These are phyloP conservation scores for Lepidurus arcticus DNA, from an alignment of 1,140 invertebrate genomes.

Conservation along the genomic window DNA sequence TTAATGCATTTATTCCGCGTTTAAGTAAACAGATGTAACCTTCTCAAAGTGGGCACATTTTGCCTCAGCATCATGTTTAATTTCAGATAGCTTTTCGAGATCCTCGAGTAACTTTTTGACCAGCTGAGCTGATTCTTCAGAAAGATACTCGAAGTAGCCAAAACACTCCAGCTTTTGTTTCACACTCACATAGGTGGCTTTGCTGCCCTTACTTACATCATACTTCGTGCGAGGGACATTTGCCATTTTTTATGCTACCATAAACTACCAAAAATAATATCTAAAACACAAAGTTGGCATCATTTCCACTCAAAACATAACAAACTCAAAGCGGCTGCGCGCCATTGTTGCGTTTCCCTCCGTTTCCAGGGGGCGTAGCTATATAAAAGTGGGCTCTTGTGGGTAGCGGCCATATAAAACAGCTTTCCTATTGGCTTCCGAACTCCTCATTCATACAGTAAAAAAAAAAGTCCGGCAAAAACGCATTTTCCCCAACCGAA, in stretches of 20 bases:
- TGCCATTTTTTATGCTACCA: not conserved
- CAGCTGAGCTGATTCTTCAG: constrained; percentile 29
- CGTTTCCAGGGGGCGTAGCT: not conserved
- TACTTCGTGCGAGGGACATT: not conserved
- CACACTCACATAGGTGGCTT: constrained; percentile 19
- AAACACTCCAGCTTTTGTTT: constrained; percentile 28
- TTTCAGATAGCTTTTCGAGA: not conserved
- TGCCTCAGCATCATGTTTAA: not conserved
- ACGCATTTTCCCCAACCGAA: too few species aligned
- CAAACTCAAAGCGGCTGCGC: constrained; percentile 14
- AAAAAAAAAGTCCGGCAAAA: too few species aligned
- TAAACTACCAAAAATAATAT: not conserved
- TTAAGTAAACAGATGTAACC: not conserved
- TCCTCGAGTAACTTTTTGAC: constrained; percentile 29
- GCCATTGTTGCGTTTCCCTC: not conserved
- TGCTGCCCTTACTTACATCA: not conserved
- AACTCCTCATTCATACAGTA: not conserved
- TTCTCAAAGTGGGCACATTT: not conserved
- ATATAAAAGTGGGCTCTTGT: too few species aligned
- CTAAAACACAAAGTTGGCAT: not conserved
- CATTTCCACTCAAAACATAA: not conserved
- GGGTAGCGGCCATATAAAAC: not conserved
- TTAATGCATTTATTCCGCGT: not conserved
- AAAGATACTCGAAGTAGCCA: constrained; percentile 27
- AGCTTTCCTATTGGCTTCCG: not conserved